phyloP scores from a whole-genome alignment of 2,888 invertebrate species.

The Osmoderma eremita region DNA sequence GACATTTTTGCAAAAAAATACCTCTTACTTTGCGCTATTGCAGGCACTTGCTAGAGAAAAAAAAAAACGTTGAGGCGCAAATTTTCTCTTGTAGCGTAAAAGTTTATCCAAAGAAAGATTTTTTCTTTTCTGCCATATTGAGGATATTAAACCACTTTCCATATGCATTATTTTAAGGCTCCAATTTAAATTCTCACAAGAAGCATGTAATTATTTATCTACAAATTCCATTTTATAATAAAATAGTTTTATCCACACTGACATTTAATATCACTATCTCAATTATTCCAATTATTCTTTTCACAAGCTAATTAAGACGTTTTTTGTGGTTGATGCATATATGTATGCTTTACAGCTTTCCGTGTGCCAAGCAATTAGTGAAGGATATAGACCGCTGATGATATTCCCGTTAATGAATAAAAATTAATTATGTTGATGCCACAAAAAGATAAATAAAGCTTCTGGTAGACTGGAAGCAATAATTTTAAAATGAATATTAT shows the following conservation, averaged over 20 bases:
- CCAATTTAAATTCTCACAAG: constrained; percentile 18
- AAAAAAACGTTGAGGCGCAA: no score
- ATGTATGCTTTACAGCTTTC: constrained; percentile 6
- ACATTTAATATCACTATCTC: constrained; percentile 24
- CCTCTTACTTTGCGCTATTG: no score
- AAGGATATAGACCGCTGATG: not conserved
- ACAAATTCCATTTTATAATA: constrained; percentile 16
- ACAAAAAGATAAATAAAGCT: not conserved
- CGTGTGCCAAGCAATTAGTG: constrained; percentile 13
- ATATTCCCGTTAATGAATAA: constrained; percentile 24
- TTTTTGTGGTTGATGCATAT: not conserved
- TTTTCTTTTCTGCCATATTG: no score
- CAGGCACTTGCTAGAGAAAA: no score
- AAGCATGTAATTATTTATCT: constrained; percentile 10
- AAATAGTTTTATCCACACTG: constrained; percentile 16
- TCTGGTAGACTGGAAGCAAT: constrained; percentile 7
- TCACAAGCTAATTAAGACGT: constrained; percentile 19
- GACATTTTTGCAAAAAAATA: no score
- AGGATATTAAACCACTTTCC: no score
- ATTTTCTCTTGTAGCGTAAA: no score
- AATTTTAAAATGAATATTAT: constrained; percentile 8
- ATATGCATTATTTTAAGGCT: not conserved
- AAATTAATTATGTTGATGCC: constrained; percentile 19
- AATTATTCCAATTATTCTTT: constrained; percentile 16
- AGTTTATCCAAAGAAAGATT: no score